Evolutionary conservation across 2,797 vertebrate species (phyloP).

Genomic region (Ctenochaetus hawaiiensis): DNA sequence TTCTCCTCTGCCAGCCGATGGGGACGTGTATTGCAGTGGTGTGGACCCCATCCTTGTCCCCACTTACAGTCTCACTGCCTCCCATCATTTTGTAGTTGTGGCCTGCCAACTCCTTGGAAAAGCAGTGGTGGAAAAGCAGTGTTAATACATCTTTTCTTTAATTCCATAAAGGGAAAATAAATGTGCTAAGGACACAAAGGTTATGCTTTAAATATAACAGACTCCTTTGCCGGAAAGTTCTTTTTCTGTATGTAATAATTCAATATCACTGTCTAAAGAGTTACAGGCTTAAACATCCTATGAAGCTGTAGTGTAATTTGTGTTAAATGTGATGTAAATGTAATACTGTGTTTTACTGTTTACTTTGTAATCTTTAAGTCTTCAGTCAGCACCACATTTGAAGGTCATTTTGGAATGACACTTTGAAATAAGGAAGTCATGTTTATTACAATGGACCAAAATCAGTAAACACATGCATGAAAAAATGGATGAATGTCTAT

Average conservation of each 20-base stretch:
- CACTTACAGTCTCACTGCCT: conserved; percentile 92
- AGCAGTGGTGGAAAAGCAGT: conserved; percentile 2
- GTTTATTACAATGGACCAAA: neutral
- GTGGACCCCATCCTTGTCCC: conserved; percentile 91
- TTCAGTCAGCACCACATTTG: neutral
- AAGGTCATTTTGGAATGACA: neutral
- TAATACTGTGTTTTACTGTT: neutral
- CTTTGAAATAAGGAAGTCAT: neutral
- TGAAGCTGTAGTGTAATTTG: too few relatives aligned
- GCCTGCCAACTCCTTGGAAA: conserved; percentile 88
- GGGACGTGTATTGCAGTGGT: conserved; percentile 89
- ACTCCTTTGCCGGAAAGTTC: neutral
- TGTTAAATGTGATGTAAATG: too few relatives aligned
- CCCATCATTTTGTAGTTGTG: conserved; percentile 94
- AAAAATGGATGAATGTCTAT: conserved; percentile 27
- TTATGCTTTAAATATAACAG: neutral
- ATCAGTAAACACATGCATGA: conserved; percentile 7
- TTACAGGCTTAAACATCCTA: neutral
- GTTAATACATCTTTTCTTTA: neutral
- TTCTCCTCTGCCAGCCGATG: conserved; percentile 93
- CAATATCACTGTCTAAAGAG: neutral
- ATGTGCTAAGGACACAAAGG: neutral
- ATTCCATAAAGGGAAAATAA: neutral
- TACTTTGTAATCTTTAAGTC: neutral
- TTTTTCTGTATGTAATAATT: neutral